A percentile compares a stretch with the other conserved stretches of the same genome.
phyloP scores from a whole-genome alignment of 2,113 vertebrate species.

The Eira barbara region DNA sequence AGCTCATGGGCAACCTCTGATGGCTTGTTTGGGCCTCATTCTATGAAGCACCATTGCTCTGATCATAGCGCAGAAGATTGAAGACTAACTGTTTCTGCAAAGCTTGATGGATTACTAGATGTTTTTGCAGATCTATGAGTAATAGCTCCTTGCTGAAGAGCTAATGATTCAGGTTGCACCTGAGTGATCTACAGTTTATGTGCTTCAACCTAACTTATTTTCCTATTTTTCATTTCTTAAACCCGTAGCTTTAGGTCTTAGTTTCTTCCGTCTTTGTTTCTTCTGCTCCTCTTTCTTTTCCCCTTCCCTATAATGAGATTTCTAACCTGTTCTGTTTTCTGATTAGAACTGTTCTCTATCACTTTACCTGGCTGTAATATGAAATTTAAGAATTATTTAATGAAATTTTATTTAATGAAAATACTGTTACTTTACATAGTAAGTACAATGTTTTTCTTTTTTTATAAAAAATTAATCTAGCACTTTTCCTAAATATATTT shows the following conservation, averaged over 20 bases:
- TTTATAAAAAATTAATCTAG: background rate
- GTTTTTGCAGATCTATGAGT: background rate
- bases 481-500: background rate
- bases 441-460: background rate
- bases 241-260: background rate
- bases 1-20: background rate
- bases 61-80: background rate
- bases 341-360: background rate
- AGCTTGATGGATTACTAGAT: background rate
- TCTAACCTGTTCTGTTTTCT: constrained; percentile 14
- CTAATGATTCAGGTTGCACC: background rate
- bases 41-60: background rate
- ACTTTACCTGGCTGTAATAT: background rate
- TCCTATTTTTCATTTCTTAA: background rate
- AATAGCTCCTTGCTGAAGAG: background rate
- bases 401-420: constrained; percentile 24
- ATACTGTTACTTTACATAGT: constrained; percentile 2
- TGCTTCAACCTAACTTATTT: background rate
- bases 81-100: constrained; percentile 1
- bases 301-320: background rate
- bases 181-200: background rate
- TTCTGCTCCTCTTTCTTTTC: background rate
- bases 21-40: background rate
- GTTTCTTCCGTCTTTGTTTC: background rate
- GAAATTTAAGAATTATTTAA: constrained; percentile 9